A percentile compares a stretch with the other conserved stretches of the same genome.
These are phyloP conservation scores for Lates calcarifer DNA, from an alignment of 2,113 vertebrate genomes.

Conservation along the genomic window DNA sequence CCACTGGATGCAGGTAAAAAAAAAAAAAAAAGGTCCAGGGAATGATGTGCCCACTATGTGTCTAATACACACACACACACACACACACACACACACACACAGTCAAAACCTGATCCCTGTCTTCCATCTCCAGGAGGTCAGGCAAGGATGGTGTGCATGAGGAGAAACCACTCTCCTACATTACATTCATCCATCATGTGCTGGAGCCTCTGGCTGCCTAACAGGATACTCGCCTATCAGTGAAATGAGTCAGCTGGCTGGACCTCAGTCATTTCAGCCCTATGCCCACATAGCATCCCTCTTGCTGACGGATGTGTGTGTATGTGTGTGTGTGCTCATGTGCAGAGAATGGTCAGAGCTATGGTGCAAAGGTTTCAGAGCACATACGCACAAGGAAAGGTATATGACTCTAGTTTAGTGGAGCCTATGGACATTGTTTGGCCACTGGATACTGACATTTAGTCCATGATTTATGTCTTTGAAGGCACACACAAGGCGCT, in stretches of 20 bases:
- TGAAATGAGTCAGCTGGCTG: slow-evolving; percentile 56
- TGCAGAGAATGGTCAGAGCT: neutral
- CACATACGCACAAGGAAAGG: neutral
- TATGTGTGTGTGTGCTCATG: neutral
- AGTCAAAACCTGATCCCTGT: slow-evolving; percentile 26
- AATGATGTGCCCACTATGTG: slow-evolving; percentile 12
- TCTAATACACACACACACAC: slow-evolving; percentile 6
- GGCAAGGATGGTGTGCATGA: slow-evolving; percentile 32
- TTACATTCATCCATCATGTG: slow-evolving; percentile 71
- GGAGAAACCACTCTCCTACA: slow-evolving; percentile 62
- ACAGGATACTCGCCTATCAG: slow-evolving; percentile 44
- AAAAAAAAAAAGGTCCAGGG: slow-evolving; percentile 31
- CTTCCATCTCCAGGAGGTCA: slow-evolving; percentile 44
- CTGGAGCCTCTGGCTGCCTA: slow-evolving; percentile 34
- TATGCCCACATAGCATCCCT: slow-evolving; percentile 50
- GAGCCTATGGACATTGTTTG: slow-evolving; percentile 23
- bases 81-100: slow-evolving; percentile 9
- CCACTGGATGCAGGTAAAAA: neutral
- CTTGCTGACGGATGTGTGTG: slow-evolving; percentile 2
- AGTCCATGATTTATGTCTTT: slow-evolving; percentile 70
- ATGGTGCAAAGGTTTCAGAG: slow-evolving; percentile 1
- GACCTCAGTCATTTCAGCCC: slow-evolving; percentile 35
- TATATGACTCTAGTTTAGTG: slow-evolving; percentile 19
- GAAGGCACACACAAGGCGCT: slow-evolving; percentile 52
- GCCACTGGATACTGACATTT: slow-evolving; percentile 59